A percentile compares a stretch with the other conserved stretches of the same genome.
Conservation (phyloP, 2,888 invertebrate species). For the Plutella xylostella region DNA sequence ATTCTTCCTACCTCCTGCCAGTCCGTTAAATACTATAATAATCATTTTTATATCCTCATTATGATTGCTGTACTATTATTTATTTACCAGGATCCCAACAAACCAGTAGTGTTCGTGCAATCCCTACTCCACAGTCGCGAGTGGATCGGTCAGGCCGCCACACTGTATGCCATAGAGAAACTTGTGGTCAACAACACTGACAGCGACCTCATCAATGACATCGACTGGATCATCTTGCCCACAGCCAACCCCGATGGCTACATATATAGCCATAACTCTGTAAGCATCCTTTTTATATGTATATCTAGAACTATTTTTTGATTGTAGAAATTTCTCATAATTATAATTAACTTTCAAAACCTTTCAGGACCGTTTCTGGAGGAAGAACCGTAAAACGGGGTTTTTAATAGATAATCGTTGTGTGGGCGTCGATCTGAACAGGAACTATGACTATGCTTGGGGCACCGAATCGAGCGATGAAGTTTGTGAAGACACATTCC, state of each 20-base stretch:
- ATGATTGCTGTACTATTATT: too few species aligned
- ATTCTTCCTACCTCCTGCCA: too few species aligned
- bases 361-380: conserved; percentile 72
- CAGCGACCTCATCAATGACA: conserved; percentile 53
- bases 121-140: conserved; percentile 74
- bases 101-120: conserved; percentile 67
- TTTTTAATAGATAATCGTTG: too few species aligned
- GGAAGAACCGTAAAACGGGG: conserved; percentile 67
- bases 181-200: conserved; percentile 67
- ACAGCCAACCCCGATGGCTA: conserved; percentile 79
- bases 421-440: conserved; percentile 78
- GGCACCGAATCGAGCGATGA: conserved; percentile 49
- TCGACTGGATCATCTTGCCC: conserved; percentile 75
- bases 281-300: too few species aligned
- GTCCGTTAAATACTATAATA: too few species aligned
- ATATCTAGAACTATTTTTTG: too few species aligned
- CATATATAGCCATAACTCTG: conserved; percentile 63
- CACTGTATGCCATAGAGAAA: conserved; percentile 73
- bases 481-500: conserved; percentile 71
- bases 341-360: too few species aligned
- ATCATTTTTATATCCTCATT: too few species aligned
- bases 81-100: conserved; percentile 29
- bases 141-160: conserved; percentile 75
- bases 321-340: too few species aligned
- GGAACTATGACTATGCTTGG: conserved; percentile 80